Evolutionary conservation across 2,797 vertebrate genomes (phyloP).

Genomic region (Podarcis lilfordi): DNA sequence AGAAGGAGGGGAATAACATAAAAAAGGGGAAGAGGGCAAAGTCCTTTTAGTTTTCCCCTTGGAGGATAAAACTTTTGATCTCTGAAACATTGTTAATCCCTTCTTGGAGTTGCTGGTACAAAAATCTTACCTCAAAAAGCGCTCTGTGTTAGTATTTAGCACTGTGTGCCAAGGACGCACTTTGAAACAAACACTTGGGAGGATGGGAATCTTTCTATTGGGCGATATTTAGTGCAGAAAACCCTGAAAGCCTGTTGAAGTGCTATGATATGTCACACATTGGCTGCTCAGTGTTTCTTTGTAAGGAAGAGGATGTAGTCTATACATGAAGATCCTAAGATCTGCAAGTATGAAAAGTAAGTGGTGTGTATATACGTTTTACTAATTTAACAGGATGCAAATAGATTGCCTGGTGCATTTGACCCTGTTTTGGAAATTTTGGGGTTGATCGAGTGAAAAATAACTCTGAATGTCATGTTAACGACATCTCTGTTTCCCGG

Average conservation of each 20-base stretch:
- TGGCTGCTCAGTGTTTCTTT: neutral
- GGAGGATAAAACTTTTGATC: neutral
- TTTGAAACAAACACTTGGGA: neutral
- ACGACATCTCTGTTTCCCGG: constrained; percentile 7
- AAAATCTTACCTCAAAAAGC: neutral
- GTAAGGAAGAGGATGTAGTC: neutral
- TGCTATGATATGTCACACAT: neutral
- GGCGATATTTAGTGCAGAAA: neutral
- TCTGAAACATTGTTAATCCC: neutral
- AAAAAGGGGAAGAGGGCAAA: neutral
- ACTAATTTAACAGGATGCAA: neutral
- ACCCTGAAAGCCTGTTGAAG: neutral
- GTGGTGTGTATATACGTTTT: neutral
- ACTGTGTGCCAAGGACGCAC: neutral
- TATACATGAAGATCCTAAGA: neutral
- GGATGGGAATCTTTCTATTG: neutral
- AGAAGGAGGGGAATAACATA: neutral
- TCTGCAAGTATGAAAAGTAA: constrained; percentile 1
- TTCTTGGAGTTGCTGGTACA: neutral
- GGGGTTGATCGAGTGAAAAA: neutral
- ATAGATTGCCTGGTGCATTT: neutral
- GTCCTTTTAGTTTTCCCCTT: neutral
- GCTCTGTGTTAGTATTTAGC: neutral
- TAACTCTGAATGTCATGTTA: neutral
- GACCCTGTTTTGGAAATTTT: neutral